Evolutionary conservation across 2,113 vertebrate genomes (phyloP).

Genomic region (Elachura formosa): DNA sequence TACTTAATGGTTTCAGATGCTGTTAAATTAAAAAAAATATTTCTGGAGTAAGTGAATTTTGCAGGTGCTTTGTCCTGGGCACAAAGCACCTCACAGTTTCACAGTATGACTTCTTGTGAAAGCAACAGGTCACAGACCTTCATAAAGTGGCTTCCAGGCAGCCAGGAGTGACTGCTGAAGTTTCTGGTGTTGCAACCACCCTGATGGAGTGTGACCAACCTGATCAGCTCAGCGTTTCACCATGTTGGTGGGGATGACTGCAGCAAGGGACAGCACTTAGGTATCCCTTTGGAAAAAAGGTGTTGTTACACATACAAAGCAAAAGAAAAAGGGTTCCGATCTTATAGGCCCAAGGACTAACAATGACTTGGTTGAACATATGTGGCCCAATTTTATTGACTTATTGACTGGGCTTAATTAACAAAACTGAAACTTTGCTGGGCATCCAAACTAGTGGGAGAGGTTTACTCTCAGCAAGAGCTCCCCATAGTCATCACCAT

Average conservation of each 20-base stretch:
- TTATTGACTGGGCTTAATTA: not conserved
- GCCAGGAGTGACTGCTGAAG: not conserved
- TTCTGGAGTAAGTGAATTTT: conserved; percentile 7
- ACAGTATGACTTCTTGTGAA: not conserved
- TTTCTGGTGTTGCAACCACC: not conserved
- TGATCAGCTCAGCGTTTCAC: not conserved
- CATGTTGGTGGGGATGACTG: not conserved
- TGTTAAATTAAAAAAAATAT: conserved; percentile 4
- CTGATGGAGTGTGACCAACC: not conserved
- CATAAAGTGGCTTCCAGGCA: not conserved
- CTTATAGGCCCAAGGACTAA: not conserved
- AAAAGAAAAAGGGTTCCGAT: not conserved
- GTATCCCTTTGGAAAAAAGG: not conserved
- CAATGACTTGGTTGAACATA: accelerated
- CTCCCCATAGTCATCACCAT: not conserved
- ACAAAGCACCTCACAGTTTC: too few relatives aligned
- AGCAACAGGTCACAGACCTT: not conserved
- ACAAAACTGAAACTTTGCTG: not conserved
- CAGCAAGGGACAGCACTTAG: not conserved
- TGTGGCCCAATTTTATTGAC: not conserved
- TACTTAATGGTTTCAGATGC: conserved; percentile 24
- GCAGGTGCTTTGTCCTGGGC: conserved; percentile 36
- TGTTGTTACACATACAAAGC: not conserved
- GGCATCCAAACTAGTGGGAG: not conserved
- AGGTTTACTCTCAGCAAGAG: not conserved